Evolutionary conservation across 2,888 invertebrate species (phyloP).

Genomic region (Holacanthella duospinosa): DNA sequence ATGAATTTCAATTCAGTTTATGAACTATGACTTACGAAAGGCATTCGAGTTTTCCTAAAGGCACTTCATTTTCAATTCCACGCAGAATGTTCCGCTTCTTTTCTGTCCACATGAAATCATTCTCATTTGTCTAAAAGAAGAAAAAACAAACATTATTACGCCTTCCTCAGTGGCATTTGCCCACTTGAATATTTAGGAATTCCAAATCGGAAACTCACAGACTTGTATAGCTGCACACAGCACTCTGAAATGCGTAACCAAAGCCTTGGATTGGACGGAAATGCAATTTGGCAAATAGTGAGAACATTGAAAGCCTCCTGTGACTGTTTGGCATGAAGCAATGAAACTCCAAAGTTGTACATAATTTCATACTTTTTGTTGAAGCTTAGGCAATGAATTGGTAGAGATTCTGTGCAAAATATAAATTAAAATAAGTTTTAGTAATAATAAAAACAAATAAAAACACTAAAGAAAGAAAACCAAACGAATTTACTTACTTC

Average conservation of each 20-base stretch:
- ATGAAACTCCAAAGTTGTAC: slow-evolving; percentile 72
- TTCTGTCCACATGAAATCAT: slow-evolving; percentile 19
- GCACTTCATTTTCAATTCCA: neutral
- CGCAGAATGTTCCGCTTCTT: slow-evolving; percentile 21
- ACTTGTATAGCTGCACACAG: slow-evolving; percentile 62
- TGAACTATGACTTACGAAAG: neutral
- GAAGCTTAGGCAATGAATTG: slow-evolving; percentile 5
- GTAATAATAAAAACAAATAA: too few species aligned
- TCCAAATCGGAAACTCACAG: slow-evolving; percentile 46
- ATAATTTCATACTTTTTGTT: slow-evolving; percentile 53
- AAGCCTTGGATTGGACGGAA: slow-evolving; percentile 75
- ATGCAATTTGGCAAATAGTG: slow-evolving; percentile 61
- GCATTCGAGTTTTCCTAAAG: slow-evolving; percentile 1
- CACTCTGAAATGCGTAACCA: slow-evolving; percentile 92
- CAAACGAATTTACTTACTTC: slow-evolving; percentile 3
- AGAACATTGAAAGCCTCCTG: slow-evolving; percentile 68
- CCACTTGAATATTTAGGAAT: too few species aligned
- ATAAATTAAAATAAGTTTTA: too few species aligned
- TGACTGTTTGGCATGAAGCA: slow-evolving; percentile 69
- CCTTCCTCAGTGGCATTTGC: slow-evolving; percentile 6
- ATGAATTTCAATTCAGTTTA: too few species aligned
- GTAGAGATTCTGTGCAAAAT: slow-evolving; percentile 4
- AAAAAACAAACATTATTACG: slow-evolving; percentile 5
- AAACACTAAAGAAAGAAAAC: too few species aligned
- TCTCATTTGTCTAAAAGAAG: slow-evolving; percentile 13